Conservation (phyloP, 2,113 vertebrate species). For the Empidonax alnorum region DNA sequence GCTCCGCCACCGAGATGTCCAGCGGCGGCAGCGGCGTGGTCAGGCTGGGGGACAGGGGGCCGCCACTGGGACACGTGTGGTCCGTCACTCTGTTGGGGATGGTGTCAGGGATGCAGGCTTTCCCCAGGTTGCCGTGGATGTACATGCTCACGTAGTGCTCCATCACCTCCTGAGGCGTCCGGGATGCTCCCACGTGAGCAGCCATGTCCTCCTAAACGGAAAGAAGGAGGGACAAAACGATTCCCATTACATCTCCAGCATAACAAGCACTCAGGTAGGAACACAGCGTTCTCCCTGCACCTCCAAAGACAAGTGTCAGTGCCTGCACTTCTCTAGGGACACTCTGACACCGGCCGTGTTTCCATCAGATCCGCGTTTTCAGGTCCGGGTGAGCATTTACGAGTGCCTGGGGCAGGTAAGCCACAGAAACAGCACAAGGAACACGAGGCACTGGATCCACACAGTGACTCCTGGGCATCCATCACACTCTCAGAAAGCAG, state of each 20-base stretch:
- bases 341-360: rapidly evolving
- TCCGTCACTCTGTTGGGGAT: conserved; percentile 97
- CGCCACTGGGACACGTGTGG: conserved; percentile 93
- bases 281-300: rapidly evolving
- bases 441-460: no score
- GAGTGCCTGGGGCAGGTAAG: rapidly evolving
- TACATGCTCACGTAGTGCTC: conserved; percentile 99
- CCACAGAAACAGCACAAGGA: rapidly evolving
- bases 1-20: conserved; percentile 89
- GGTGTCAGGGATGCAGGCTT: conserved; percentile 94
- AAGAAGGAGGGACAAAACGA: background rate
- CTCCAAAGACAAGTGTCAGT: background rate
- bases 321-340: no score
- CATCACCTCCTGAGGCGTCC: conserved; percentile 96
- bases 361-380: rapidly evolving
- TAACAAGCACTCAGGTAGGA: rapidly evolving
- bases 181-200: conserved; percentile 89
- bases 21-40: conserved; percentile 91
- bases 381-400: background rate
- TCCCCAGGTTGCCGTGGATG: conserved; percentile 96
- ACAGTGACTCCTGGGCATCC: rapidly evolving
- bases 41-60: conserved; percentile 91
- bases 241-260: background rate
- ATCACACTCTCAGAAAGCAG: rapidly evolving
- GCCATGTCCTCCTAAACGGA: conserved; percentile 93